Evolutionary conservation across 2,113 vertebrate genomes (phyloP).

Genomic region (Platysteira castanea): DNA sequence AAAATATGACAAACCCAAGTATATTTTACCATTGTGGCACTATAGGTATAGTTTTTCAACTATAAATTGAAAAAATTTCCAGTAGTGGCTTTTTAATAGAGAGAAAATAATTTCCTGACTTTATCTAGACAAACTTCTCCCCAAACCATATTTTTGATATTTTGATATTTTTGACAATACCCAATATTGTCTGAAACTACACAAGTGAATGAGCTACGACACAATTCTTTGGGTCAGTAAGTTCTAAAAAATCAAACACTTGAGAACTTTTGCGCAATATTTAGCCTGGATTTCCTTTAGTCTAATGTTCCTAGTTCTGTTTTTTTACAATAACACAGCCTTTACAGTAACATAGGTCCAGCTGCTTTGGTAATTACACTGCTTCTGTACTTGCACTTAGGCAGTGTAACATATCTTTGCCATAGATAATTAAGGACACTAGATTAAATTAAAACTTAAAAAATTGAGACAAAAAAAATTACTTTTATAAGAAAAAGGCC

Average conservation of each 20-base stretch:
- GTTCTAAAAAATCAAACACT: neutral
- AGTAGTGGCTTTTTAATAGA: neutral
- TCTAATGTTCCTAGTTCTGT: neutral
- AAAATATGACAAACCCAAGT: neutral
- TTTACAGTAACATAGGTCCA: neutral
- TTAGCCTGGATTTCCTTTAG: neutral
- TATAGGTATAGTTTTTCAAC: neutral
- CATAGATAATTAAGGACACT: neutral
- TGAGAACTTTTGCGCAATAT: neutral
- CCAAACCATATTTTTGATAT: neutral
- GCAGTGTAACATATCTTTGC: neutral
- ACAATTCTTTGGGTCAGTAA: neutral
- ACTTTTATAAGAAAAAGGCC: neutral
- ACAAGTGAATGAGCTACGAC: neutral
- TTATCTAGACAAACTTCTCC: neutral
- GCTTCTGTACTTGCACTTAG: neutral
- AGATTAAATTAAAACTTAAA: neutral
- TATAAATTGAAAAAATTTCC: neutral
- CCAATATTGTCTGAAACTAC: neutral
- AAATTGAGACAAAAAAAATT: neutral
- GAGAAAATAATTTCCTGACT: neutral
- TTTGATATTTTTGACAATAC: neutral
- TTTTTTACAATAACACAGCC: neutral
- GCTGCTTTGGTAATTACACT: neutral
- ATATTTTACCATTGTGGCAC: neutral